phyloP scores from a whole-genome alignment of 2,797 vertebrate genomes.

The Gouania willdenowi region DNA sequence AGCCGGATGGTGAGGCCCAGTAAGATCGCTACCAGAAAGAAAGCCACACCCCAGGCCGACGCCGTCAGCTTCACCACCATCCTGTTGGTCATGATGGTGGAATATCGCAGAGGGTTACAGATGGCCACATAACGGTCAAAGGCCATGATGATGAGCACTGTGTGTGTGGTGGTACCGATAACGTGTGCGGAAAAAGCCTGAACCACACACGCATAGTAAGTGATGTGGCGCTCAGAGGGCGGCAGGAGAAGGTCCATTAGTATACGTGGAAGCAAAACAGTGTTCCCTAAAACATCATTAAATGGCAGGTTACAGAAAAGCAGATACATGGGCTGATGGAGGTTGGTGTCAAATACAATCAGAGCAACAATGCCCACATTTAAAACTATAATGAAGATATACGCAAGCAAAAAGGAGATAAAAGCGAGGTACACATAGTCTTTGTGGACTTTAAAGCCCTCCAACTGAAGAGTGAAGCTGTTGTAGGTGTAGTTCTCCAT shows the following conservation, averaged over 20 bases:
- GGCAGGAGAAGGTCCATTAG: background rate
- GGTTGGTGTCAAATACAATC: too few species aligned
- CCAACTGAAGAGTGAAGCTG: too few species aligned
- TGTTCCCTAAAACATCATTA: background rate
- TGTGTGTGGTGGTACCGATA: conserved; percentile 63
- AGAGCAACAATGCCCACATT: too few species aligned
- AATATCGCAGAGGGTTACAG: conserved; percentile 74
- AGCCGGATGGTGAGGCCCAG: too few species aligned
- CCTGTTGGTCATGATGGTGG: conserved; percentile 60
- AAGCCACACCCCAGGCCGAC: too few species aligned
- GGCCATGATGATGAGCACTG: conserved; percentile 79
- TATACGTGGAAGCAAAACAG: background rate
- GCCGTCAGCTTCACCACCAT: too few species aligned
- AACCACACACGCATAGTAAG: background rate
- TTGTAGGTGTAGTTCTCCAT: too few species aligned
- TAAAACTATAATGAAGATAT: too few species aligned
- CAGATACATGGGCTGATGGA: background rate
- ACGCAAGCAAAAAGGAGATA: too few species aligned
- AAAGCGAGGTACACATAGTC: too few species aligned
- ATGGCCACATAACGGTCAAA: conserved; percentile 81
- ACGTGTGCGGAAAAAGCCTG: conserved; percentile 78
- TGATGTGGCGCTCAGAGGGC: background rate
- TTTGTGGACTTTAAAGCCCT: too few species aligned
- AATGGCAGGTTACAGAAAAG: background rate
- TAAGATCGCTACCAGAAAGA: too few species aligned